phyloP scores from a whole-genome alignment of 2,113 vertebrate species.

The Chrysochloris asiatica region DNA sequence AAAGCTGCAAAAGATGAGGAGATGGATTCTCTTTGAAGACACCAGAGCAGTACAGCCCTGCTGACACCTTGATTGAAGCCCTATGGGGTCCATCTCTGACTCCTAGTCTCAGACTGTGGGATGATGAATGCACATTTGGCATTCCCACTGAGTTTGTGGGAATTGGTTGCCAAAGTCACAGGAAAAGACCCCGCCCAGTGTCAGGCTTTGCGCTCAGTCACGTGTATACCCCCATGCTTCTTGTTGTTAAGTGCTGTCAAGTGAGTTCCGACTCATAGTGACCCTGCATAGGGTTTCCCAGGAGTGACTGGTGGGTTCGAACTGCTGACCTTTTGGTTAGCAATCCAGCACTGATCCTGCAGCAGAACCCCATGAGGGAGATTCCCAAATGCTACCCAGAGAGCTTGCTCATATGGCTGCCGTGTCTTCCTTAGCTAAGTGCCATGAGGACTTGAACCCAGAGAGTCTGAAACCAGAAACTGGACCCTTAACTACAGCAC shows the following conservation, averaged over 20 bases:
- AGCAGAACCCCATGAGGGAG: not conserved
- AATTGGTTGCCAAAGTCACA: not conserved
- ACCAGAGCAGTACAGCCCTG: not conserved
- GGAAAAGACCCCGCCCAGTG: not conserved
- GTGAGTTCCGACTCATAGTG: too few species aligned
- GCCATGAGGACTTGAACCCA: not conserved
- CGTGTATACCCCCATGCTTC: too few species aligned
- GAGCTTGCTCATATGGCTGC: not conserved
- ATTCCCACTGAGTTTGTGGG: too few species aligned
- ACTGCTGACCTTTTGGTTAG: too few species aligned
- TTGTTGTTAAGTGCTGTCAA: too few species aligned
- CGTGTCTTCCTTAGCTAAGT: not conserved
- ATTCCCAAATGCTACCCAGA: not conserved
- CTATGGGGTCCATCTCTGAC: not conserved
- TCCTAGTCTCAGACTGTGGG: not conserved
- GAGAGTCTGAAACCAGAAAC: not conserved
- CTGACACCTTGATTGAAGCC: not conserved
- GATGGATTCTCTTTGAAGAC: not conserved
- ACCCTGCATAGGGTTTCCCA: too few species aligned
- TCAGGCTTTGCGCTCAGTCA: not conserved
- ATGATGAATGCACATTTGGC: not conserved
- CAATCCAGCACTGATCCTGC: too few species aligned
- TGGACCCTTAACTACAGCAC: not conserved
- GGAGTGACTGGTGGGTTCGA: too few species aligned
- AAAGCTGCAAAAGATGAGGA: not conserved